These are phyloP conservation scores for Syngnathus rostellatus DNA, from an alignment of 2,797 vertebrate species.

Conservation along the genomic window DNA sequence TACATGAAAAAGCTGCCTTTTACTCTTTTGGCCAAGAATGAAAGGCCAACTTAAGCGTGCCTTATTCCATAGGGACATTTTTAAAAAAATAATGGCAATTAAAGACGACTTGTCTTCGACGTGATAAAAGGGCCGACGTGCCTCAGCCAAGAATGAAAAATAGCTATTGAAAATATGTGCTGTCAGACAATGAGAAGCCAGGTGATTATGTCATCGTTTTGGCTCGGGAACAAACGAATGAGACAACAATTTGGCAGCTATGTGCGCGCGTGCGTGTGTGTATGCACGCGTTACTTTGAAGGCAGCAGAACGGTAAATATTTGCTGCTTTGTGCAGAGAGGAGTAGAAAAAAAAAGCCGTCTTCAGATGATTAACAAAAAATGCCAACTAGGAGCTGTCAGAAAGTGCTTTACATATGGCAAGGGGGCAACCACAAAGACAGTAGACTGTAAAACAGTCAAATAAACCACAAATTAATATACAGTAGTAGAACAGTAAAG, in stretches of 20 bases:
- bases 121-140: background rate
- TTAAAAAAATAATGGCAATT: background rate
- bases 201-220: slow-evolving; percentile 48
- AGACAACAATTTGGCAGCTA: slow-evolving; percentile 21
- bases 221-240: slow-evolving; percentile 29
- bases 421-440: too few relatives aligned
- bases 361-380: background rate
- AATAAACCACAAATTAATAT: too few relatives aligned
- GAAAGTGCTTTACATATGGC: too few relatives aligned
- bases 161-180: slow-evolving; percentile 1
- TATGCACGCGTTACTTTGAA: slow-evolving; percentile 15
- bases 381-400: too few relatives aligned
- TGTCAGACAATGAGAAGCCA: slow-evolving; percentile 25
- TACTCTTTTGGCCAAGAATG: background rate
- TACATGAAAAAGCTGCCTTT: background rate
- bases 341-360: background rate
- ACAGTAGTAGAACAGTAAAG: too few relatives aligned
- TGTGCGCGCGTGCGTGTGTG: background rate
- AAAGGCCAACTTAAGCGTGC: background rate
- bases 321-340: background rate
- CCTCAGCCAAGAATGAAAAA: slow-evolving; percentile 4
- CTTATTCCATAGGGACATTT: background rate
- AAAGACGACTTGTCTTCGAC: background rate
- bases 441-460: too few relatives aligned
- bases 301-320: slow-evolving; percentile 20